These are phyloP conservation scores for Drosophila neotestacea DNA, from an alignment of 2,888 invertebrate genomes.

Conservation along the genomic window DNA sequence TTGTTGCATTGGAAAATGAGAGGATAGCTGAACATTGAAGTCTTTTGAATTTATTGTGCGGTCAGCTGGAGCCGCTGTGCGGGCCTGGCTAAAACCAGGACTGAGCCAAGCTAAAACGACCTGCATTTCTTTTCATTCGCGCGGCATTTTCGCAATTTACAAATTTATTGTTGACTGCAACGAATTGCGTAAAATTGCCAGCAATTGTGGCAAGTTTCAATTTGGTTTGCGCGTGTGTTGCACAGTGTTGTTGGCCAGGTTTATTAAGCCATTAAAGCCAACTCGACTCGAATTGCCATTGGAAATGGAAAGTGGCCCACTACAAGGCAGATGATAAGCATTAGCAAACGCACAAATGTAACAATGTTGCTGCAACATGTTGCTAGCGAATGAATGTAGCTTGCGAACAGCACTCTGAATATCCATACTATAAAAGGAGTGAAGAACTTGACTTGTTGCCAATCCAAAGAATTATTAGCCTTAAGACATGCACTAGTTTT, in stretches of 20 bases:
- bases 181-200: constrained; percentile 80
- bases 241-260: constrained; percentile 18
- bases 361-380: constrained; percentile 28
- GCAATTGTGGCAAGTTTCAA: constrained; percentile 78
- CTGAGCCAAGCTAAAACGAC: constrained; percentile 42
- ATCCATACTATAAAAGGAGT: not conserved
- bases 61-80: constrained; percentile 36
- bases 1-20: constrained; percentile 54
- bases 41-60: constrained; percentile 72
- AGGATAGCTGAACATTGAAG: constrained; percentile 41
- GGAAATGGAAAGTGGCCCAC: constrained; percentile 51
- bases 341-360: constrained; percentile 33
- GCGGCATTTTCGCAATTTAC: constrained; percentile 62
- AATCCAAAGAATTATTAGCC: too few species aligned
- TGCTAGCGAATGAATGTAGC: not conserved
- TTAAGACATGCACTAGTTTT: too few species aligned
- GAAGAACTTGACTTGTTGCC: too few species aligned
- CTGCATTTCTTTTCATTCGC: constrained; percentile 73
- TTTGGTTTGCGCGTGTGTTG: constrained; percentile 45
- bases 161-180: constrained; percentile 79
- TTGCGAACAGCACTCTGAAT: constrained; percentile 18
- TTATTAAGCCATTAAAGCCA: constrained; percentile 62
- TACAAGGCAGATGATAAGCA: constrained; percentile 4
- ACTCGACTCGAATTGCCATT: constrained; percentile 12
- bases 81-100: constrained; percentile 11